phyloP scores from a whole-genome alignment of 2,797 vertebrate genomes.

The Brachyalestes nurse region DNA sequence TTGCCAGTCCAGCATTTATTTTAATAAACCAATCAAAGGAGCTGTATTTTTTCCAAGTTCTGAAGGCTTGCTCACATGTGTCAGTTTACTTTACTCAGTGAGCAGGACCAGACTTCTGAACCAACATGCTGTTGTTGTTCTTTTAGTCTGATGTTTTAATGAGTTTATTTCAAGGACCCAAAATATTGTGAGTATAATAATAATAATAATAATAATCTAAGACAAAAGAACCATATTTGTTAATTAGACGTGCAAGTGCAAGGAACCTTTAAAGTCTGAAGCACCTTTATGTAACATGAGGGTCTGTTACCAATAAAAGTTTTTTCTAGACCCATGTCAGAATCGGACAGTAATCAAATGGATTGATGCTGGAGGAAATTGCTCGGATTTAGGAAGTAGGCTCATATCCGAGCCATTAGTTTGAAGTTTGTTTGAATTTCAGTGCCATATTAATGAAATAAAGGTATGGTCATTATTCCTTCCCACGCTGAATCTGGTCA shows the following conservation, averaged over 20 bases:
- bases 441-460: neutral
- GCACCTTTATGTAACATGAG: no score
- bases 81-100: neutral
- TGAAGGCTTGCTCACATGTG: conserved; percentile 2
- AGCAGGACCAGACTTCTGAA: neutral
- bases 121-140: neutral
- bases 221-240: no score
- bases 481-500: neutral
- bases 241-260: no score
- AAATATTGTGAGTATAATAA: conserved; percentile 15
- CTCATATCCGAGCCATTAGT: no score
- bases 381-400: no score
- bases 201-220: neutral
- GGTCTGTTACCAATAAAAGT: no score
- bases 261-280: no score
- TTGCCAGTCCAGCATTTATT: conserved; percentile 44
- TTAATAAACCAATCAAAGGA: conserved; percentile 55
- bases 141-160: no score
- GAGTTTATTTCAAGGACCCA: neutral
- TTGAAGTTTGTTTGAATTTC: neutral
- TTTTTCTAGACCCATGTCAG: no score
- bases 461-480: no score
- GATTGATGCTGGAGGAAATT: no score
- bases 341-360: no score
- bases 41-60: neutral